These are phyloP conservation scores for Sapajus apella DNA, from an alignment of 2,113 vertebrate species.

Conservation along the genomic window DNA sequence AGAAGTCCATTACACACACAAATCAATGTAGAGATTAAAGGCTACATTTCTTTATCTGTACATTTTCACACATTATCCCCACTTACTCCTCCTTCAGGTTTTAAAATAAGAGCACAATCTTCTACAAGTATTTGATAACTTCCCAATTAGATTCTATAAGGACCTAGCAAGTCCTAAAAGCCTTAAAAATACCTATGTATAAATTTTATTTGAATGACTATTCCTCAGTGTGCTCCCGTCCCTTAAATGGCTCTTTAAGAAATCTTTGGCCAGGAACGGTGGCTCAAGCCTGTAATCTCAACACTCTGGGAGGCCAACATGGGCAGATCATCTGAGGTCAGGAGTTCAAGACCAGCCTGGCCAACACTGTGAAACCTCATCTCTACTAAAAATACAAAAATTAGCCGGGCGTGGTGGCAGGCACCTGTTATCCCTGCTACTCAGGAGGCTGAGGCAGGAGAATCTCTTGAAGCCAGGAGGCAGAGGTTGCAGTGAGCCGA, in stretches of 20 bases:
- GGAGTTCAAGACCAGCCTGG: too few species aligned
- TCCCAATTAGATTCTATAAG: background rate
- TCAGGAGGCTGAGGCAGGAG: too few species aligned
- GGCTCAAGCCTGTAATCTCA: too few species aligned
- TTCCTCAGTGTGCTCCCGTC: background rate
- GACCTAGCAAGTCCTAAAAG: background rate
- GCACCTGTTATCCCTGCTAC: too few species aligned
- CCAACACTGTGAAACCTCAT: too few species aligned
- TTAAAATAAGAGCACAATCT: slow-evolving; percentile 25
- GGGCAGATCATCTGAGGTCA: too few species aligned
- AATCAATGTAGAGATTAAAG: slow-evolving; percentile 47
- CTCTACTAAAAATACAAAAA: too few species aligned
- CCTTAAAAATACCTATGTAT: background rate
- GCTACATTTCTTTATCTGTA: slow-evolving; percentile 10
- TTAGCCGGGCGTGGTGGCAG: too few species aligned
- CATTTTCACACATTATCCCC: background rate
- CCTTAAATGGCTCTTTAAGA: background rate
- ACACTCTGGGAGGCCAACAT: too few species aligned
- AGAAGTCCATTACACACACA: background rate
- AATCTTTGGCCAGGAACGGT: background rate
- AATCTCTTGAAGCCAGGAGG: too few species aligned
- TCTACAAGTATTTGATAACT: background rate
- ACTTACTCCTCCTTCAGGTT: background rate
- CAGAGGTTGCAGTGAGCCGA: too few species aligned
- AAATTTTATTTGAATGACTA: slow-evolving; percentile 18